Conservation (phyloP, 2,113 vertebrate genomes). For the Nothoprocta pentlandii region DNA sequence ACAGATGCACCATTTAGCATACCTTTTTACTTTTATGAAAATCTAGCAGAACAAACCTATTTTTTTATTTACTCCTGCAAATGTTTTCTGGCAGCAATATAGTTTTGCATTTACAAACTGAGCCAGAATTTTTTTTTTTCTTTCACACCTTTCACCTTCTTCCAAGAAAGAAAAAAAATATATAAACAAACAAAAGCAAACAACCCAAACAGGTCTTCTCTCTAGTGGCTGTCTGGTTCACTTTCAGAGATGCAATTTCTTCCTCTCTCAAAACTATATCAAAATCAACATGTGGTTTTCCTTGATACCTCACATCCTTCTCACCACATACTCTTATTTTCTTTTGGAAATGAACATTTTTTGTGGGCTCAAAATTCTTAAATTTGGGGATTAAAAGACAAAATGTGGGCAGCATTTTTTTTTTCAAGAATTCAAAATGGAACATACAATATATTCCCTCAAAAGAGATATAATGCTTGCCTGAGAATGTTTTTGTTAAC, state of each 20-base stretch:
- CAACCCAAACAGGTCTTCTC: not conserved
- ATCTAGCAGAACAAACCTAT: not conserved
- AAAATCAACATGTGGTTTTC: not conserved
- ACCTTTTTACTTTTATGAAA: not conserved
- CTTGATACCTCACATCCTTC: not conserved
- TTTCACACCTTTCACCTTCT: not conserved
- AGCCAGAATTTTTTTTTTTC: not conserved
- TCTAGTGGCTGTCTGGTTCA: not conserved
- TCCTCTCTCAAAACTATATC: not conserved
- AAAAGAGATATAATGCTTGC: not conserved
- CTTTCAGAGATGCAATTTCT: not conserved
- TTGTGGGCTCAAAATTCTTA: not conserved
- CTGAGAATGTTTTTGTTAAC: not conserved
- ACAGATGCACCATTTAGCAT: not conserved
- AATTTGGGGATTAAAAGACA: not conserved
- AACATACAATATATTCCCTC: not conserved
- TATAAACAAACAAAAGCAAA: not conserved
- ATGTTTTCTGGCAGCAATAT: not conserved
- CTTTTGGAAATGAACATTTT: not conserved
- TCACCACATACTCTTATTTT: not conserved
- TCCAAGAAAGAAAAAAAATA: not conserved
- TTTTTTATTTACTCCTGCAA: conserved; percentile 15
- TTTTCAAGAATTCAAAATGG: not conserved
- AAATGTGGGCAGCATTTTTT: not conserved
- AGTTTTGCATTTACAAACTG: not conserved